Conservation (phyloP, 2,113 vertebrate genomes). For the Tor tambroides region DNA sequence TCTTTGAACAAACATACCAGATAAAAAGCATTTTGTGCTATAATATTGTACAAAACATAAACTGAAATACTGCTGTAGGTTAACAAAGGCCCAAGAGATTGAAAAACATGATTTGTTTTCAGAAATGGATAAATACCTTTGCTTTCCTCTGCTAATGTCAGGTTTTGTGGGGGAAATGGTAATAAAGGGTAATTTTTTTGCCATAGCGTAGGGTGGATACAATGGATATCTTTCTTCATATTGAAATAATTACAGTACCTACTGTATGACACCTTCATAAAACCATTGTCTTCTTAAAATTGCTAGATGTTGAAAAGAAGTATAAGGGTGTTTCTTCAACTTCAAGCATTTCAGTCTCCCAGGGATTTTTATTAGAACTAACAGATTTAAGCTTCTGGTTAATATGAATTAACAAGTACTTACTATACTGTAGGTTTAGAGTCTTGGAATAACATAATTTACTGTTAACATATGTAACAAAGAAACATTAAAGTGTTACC, state of each 20-base stretch:
- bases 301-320: neutral
- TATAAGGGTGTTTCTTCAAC: neutral
- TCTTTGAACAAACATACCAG: neutral
- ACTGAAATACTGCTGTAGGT: too few species aligned
- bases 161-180: neutral
- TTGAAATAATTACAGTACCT: neutral
- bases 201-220: neutral
- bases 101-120: neutral
- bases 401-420: neutral
- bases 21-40: neutral
- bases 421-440: too few species aligned
- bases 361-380: neutral
- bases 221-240: constrained; percentile 10
- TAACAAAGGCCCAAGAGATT: neutral
- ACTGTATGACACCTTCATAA: neutral
- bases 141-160: neutral
- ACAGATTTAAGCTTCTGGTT: neutral
- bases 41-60: neutral
- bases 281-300: neutral
- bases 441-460: too few species aligned
- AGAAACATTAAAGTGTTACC: too few species aligned
- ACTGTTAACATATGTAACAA: too few species aligned
- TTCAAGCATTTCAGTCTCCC: neutral
- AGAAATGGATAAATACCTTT: neutral
- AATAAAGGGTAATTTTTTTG: neutral